Conservation (phyloP, 2,888 invertebrate species). For the Scotopteryx bipunctaria region DNA sequence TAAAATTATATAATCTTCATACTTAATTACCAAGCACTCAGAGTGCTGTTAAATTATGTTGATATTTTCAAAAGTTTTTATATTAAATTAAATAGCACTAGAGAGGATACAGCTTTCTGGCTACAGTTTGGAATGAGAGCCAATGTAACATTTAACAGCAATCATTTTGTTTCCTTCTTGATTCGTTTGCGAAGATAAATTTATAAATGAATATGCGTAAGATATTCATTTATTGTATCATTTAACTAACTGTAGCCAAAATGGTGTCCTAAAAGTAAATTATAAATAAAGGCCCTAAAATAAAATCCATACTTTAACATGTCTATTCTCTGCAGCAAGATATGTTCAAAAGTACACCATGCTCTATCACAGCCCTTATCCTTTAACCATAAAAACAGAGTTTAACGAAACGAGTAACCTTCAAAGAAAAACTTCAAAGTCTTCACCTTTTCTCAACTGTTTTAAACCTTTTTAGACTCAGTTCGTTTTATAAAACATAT, state of each 20-base stretch:
- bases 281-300: constrained; percentile 3
- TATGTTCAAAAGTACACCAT: constrained; percentile 65
- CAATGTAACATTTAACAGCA: neutral
- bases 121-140: neutral
- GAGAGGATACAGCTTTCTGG: neutral
- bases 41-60: constrained; percentile 13
- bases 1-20: constrained; percentile 1
- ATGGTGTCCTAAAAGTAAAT: neutral
- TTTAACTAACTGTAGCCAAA: constrained; percentile 2
- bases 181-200: neutral
- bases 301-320: constrained; percentile 36
- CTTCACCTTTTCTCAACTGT: neutral
- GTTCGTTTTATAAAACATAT: no score
- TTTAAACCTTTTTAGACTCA: neutral
- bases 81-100: constrained; percentile 4
- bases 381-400: constrained; percentile 27
- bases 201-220: no score
- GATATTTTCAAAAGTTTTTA: neutral
- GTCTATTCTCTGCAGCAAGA: constrained; percentile 47
- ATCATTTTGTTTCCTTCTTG: neutral
- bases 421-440: neutral
- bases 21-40: constrained; percentile 10
- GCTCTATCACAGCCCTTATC: constrained; percentile 75
- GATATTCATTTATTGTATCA: neutral
- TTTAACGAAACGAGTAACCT: constrained; percentile 13